A percentile compares a stretch with the other conserved stretches of the same genome.
phyloP scores from a whole-genome alignment of 37 sponge, comb jelly and placozoan species.

The Diacarnus erythraeanus region DNA sequence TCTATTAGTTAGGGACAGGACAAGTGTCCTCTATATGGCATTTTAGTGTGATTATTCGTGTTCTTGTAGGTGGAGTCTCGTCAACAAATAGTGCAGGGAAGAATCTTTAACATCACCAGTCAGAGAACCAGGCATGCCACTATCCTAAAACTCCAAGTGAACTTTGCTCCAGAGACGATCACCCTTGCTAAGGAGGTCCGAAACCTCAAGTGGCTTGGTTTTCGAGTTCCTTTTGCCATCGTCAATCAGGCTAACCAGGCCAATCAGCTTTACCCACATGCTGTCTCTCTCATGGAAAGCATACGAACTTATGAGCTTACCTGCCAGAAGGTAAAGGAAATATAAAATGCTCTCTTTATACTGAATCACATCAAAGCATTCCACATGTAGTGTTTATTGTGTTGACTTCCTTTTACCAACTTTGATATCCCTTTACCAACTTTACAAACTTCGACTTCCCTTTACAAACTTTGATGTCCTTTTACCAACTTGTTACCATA shows the following conservation, averaged over 20 bases:
- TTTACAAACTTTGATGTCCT: too few species aligned
- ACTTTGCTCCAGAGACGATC: constrained; percentile 93
- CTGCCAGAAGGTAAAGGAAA: constrained; percentile 82
- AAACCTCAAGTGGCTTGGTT: constrained; percentile 90
- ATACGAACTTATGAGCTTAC: constrained; percentile 91
- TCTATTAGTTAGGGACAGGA: too few species aligned
- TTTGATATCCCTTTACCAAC: too few species aligned
- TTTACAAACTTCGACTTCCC: too few species aligned
- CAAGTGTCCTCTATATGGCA: background rate
- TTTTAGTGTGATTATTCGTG: background rate
- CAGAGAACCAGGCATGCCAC: constrained; percentile 71
- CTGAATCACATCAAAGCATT: too few species aligned
- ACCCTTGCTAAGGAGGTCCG: constrained; percentile 95
- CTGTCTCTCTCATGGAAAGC: constrained; percentile 95
- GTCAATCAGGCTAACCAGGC: constrained; percentile 93
- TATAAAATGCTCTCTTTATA: too few species aligned
- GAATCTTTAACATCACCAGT: constrained; percentile 73
- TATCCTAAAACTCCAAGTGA: constrained; percentile 79
- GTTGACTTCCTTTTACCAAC: too few species aligned
- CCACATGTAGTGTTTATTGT: too few species aligned
- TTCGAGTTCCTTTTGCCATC: constrained; percentile 88
- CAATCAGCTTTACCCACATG: constrained; percentile 96
- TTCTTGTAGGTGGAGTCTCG: constrained; percentile 61
- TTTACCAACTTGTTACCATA: too few species aligned
- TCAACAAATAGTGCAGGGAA: constrained; percentile 74